Base-by-base conservation (phyloP, 2,113 vertebrate genomes). In the Baryphthengus martii region DNA sequence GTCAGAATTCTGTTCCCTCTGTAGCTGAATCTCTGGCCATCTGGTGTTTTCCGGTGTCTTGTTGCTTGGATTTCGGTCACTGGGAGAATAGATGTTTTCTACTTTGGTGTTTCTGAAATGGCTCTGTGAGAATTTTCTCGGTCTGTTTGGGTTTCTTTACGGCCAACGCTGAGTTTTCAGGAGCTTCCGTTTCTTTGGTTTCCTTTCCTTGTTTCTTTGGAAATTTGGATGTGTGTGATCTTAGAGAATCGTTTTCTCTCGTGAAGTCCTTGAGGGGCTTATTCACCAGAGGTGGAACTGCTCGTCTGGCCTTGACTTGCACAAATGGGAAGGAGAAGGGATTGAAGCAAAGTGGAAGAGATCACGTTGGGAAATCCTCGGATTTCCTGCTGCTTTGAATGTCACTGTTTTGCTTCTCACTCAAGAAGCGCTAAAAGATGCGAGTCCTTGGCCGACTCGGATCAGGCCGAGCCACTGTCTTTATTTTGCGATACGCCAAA, bases 141-240 rank as follows among this genome's bases (percentile, higher is more conserved):
- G 12, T 5, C n/a, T n/a, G n/a, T 28, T 45, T 39, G 4, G 9
- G 0, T 0, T 16, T 29, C 17, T 50, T 47, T 35, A 5, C 67
- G 35, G 50, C 35, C 24, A 62, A 0, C 35, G 11, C 1, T 52
- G 75, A 56, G 17, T 76, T 90, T 83, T 88, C 37, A 55, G 70
- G n/a, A 59, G 33, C 29, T 78, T 62, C 12, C 2, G 3, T 87
- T 83, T 73, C 25, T 62, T 88, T 17, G 15, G 19, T 73, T 91
- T 47, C 28, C 8, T 78, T 62, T 65, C 55, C 52, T 61, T 50
- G 11, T 33, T 52, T 42, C 45, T 55, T 68, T n/a, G 73, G 58
- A 31, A 83, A 37, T 18, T 16, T 39, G 40, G 24, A 6, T 19
- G 7, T 35, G 3, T 17, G 3, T 39, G 49, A 35, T 71, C 31